Evolutionary conservation across 2,888 invertebrate genomes (phyloP).

Genomic region (Pheosia gnoma): DNA sequence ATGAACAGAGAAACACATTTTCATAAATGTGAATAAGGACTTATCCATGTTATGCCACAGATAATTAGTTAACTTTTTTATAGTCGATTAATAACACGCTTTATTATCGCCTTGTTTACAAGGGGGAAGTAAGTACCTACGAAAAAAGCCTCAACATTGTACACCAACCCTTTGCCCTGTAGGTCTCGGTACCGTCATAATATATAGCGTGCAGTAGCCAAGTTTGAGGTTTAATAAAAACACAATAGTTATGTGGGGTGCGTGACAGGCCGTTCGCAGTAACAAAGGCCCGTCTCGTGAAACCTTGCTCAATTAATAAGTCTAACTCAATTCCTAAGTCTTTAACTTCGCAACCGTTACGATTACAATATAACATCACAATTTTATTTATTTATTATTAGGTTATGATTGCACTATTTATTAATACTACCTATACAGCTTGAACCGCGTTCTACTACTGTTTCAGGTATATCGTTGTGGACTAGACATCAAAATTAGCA

Average conservation of each 20-base stretch:
- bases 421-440: slow-evolving; percentile 14
- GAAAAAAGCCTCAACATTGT: no score
- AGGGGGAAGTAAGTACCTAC: no score
- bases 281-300: slow-evolving; percentile 9
- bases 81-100: no score
- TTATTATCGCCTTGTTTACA: no score
- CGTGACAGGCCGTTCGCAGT: slow-evolving; percentile 12
- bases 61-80: no score
- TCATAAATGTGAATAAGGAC: no score
- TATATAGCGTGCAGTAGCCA: not conserved
- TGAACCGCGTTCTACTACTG: slow-evolving; percentile 26
- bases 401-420: slow-evolving; percentile 19
- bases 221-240: slow-evolving; percentile 8
- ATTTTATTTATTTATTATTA: slow-evolving; percentile 4
- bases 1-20: no score
- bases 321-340: not conserved
- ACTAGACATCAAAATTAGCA: no score
- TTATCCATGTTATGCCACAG: no score
- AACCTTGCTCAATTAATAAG: slow-evolving; percentile 1
- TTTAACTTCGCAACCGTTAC: slow-evolving; percentile 19
- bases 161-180: no score
- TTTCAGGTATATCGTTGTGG: no score
- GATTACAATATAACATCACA: slow-evolving; percentile 19
- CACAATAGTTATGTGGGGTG: slow-evolving; percentile 12
- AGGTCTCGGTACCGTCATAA: not conserved